These are phyloP conservation scores for Polypterus bichir DNA, from an alignment of 2,113 vertebrate species.

Conservation along the genomic window DNA sequence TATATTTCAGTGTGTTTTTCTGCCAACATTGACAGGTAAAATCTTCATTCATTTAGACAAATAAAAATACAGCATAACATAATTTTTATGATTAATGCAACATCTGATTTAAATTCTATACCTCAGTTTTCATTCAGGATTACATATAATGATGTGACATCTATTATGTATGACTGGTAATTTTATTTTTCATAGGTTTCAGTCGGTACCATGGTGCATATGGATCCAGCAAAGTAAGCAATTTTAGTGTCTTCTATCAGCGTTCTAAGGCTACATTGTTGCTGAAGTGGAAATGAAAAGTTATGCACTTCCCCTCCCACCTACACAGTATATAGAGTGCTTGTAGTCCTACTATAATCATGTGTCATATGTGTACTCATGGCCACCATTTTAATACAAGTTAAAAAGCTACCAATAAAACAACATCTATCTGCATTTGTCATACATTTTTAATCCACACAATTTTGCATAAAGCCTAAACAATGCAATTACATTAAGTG, in stretches of 20 bases:
- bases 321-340: neutral
- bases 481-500: too few relatives aligned
- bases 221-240: slow-evolving; percentile 9
- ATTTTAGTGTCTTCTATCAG: neutral
- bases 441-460: too few relatives aligned
- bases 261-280: neutral
- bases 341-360: neutral
- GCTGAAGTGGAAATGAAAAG: neutral
- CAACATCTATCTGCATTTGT: too few relatives aligned
- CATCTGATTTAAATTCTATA: neutral
- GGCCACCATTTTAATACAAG: neutral
- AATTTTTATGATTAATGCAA: neutral
- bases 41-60: neutral
- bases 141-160: neutral
- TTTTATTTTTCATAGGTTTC: slow-evolving; percentile 5
- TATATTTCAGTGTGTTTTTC: slow-evolving; percentile 5
- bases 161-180: neutral
- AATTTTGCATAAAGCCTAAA: too few relatives aligned
- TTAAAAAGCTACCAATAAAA: neutral
- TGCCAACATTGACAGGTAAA: slow-evolving; percentile 3
- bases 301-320: neutral
- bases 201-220: slow-evolving; percentile 9
- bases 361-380: neutral
- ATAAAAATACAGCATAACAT: neutral
- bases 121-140: neutral